Evolutionary conservation across 2,888 invertebrate species (phyloP).

Genomic region (Caenorhabditis macrosperma): DNA sequence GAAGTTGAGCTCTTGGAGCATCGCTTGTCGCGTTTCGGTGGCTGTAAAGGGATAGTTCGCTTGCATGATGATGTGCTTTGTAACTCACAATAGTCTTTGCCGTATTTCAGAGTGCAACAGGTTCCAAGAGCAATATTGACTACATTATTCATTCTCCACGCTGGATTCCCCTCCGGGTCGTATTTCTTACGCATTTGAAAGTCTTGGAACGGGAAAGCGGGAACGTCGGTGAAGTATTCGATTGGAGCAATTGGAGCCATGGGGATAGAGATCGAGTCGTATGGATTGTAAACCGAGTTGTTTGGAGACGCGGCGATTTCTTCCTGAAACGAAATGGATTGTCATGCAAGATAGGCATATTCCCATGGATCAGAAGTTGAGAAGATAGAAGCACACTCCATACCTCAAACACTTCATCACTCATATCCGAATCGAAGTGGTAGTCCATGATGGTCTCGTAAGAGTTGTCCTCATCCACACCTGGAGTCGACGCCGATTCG

Average conservation of each 20-base stretch:
- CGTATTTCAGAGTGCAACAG: slow-evolving; percentile 30
- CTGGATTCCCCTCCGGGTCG: slow-evolving; percentile 28
- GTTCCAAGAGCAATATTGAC: slow-evolving; percentile 20
- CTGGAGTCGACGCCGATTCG: slow-evolving; percentile 1
- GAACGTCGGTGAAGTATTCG: slow-evolving; percentile 25
- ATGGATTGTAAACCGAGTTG: slow-evolving; percentile 2
- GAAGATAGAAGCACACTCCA: slow-evolving; percentile 18
- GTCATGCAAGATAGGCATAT: background rate
- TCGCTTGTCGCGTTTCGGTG: slow-evolving; percentile 14
- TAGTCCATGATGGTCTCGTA: slow-evolving; percentile 55
- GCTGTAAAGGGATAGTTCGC: slow-evolving; percentile 25
- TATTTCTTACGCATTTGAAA: slow-evolving; percentile 28
- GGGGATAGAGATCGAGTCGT: slow-evolving; percentile 7
- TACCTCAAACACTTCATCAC: slow-evolving; percentile 57
- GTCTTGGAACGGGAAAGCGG: slow-evolving; percentile 33
- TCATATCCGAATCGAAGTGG: slow-evolving; percentile 21
- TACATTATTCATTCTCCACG: slow-evolving; percentile 36
- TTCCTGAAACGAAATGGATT: slow-evolving; percentile 18
- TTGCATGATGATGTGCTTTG: background rate
- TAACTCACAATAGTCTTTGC: slow-evolving; percentile 41
- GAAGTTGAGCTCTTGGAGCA: slow-evolving; percentile 42
- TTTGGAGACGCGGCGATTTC: background rate
- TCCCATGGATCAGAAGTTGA: too few relatives aligned
- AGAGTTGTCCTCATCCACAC: slow-evolving; percentile 13
- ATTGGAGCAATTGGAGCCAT: slow-evolving; percentile 37